Evolutionary conservation across 2,888 invertebrate genomes (phyloP).

Genomic region (Lithophane socia): DNA sequence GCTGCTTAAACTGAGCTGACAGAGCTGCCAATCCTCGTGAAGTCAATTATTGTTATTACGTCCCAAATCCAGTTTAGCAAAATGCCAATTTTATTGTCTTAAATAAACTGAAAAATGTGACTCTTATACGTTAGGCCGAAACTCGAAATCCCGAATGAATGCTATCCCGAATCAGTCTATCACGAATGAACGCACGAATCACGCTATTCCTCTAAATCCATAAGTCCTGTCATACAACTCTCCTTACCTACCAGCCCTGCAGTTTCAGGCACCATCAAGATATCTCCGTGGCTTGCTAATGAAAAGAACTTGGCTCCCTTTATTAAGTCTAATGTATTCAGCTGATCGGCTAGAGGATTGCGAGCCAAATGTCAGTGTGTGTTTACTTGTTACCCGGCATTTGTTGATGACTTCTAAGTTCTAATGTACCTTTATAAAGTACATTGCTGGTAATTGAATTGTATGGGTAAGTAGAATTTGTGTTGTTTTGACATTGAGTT

Average conservation of each 20-base stretch:
- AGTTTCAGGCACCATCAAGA: slow-evolving; percentile 81
- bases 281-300: slow-evolving; percentile 83
- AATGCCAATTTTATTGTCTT: neutral
- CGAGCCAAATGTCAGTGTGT: slow-evolving; percentile 83
- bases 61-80: neutral
- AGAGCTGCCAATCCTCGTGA: neutral
- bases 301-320: slow-evolving; percentile 87
- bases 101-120: neutral
- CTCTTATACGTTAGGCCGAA: no score
- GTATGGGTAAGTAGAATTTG: neutral
- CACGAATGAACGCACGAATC: no score
- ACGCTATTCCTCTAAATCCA: neutral
- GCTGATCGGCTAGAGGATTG: slow-evolving; percentile 82
- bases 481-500: neutral
- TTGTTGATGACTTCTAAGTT: slow-evolving; percentile 64
- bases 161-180: no score
- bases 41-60: no score
- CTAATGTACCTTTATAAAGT: slow-evolving; percentile 30
- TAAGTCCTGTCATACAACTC: neutral
- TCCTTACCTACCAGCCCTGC: slow-evolving; percentile 51
- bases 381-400: slow-evolving; percentile 65
- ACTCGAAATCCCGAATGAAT: no score
- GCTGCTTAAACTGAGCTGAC: no score
- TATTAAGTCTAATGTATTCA: slow-evolving; percentile 90
- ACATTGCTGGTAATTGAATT: slow-evolving; percentile 5